Conservation (phyloP, 1,140 invertebrate genomes). For the Pseudomyrmex concolor region DNA sequence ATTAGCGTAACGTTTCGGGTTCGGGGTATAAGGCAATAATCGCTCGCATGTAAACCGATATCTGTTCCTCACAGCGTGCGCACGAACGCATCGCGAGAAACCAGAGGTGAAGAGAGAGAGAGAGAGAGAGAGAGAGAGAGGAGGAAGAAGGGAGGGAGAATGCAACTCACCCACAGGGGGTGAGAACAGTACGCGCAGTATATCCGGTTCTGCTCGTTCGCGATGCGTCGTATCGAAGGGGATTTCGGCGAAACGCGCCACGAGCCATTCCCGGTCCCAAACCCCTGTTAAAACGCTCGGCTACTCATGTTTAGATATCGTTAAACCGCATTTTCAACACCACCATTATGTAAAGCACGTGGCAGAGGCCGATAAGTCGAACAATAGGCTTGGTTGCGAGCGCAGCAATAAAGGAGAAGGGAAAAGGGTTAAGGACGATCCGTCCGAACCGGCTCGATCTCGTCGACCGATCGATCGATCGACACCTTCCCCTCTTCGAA, state of each 20-base stretch:
- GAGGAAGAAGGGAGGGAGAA: not conserved
- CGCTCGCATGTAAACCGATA: conserved; percentile 80
- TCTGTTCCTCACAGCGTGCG: conserved; percentile 77
- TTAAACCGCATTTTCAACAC: conserved; percentile 83
- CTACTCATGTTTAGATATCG: conserved; percentile 81
- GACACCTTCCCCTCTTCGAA: not conserved
- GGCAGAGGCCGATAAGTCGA: conserved; percentile 81
- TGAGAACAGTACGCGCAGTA: conserved; percentile 21
- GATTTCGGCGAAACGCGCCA: conserved; percentile 56
- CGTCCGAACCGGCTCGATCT: conserved; percentile 34
- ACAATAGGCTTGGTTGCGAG: conserved; percentile 75
- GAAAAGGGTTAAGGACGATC: conserved; percentile 61
- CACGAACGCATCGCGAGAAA: conserved; percentile 37
- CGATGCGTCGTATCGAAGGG: conserved; percentile 60
- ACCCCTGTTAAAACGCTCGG: conserved; percentile 69
- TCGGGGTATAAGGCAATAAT: conserved; percentile 77
- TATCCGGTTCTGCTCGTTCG: conserved; percentile 66
- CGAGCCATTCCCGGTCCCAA: conserved; percentile 41
- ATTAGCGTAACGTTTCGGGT: conserved; percentile 78
- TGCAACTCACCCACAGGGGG: conserved; percentile 20
- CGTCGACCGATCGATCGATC: conserved; percentile 34
- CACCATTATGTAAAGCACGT: conserved; percentile 83
- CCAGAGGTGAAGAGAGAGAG: not conserved
- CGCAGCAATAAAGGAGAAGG: not conserved
- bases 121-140: too few relatives aligned